Evolutionary conservation across 2,797 vertebrate species (phyloP), one percentile per base, ranked within the genome.

Genomic region (Ptychobarbus kaznakovi): DNA sequence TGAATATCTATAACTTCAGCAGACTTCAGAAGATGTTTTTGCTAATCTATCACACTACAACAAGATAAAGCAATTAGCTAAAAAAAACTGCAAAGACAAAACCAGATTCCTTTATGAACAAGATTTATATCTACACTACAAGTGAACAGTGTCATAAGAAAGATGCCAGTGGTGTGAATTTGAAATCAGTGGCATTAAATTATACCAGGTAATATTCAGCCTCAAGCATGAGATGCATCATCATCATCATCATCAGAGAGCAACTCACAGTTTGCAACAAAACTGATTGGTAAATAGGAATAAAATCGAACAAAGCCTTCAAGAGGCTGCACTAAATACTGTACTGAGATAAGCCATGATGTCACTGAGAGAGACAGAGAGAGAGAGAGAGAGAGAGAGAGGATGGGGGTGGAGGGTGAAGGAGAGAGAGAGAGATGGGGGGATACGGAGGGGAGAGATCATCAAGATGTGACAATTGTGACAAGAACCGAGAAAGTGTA

Each of bases 391-490:
- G 58, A 44, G 28, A 68, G 51, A 32, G 38, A 13, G 20, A 46
- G 53, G 32, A 32, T 28, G 28, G 28, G 28, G 28, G 28, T 28
- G 28, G 28, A 28, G 28, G 28, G 28, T 28, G 28, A 28, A 28
- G 28, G 66, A 42, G 72, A 42, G 22, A 58, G 12, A 35, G n/a
- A 65, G 69, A 74, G 25, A 22, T 35, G 16, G 78, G 46, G 73
- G 56, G 81, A 65, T 44, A 83, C 46, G 77, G 46, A 25, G 35
- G 83, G 73, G 87, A 70, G 88, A 61, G 83, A 96, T 95, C 97
- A 97, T 97, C 97, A 98, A 96, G 96, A 97, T 97, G 96, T 98
- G 97, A 98, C 97, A 98, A 98, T 97, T 98, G 97, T 97, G 96
- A 98, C 96, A 98, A 95, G 95, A 98, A 97, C 96, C 95, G 95